phyloP scores from a whole-genome alignment of 2,888 invertebrate genomes.

The Cheilosia soror region DNA sequence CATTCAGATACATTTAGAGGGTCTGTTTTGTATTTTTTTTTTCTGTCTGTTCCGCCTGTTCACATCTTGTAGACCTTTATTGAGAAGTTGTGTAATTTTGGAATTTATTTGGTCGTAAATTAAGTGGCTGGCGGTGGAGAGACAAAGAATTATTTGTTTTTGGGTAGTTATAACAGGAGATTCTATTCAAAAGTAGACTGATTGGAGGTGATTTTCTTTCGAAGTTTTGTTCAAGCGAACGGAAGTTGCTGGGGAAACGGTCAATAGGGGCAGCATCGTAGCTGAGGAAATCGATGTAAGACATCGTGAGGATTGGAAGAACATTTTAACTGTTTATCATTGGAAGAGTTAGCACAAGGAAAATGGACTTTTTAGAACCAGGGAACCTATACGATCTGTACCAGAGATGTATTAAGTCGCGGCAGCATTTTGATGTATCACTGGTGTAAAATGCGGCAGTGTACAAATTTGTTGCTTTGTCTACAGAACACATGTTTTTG shows the following conservation, averaged over 20 bases:
- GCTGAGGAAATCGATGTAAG: not conserved
- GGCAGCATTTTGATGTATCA: too few relatives aligned
- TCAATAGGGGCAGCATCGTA: not conserved
- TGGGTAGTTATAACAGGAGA: slow-evolving; percentile 31
- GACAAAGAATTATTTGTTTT: slow-evolving; percentile 48
- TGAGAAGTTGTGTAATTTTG: slow-evolving; percentile 67
- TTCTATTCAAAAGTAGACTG: slow-evolving; percentile 42
- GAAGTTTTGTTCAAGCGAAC: not conserved
- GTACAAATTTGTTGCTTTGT: too few relatives aligned
- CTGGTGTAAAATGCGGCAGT: too few relatives aligned
- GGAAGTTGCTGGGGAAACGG: slow-evolving; percentile 32
- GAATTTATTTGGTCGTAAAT: slow-evolving; percentile 72
- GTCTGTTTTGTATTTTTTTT: slow-evolving; percentile 3
- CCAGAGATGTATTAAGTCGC: too few relatives aligned
- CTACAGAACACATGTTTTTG: too few relatives aligned
- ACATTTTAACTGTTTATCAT: not conserved
- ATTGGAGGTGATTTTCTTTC: slow-evolving; percentile 6
- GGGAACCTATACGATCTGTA: too few relatives aligned
- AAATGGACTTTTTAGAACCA: too few relatives aligned
- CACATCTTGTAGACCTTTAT: slow-evolving; percentile 48
- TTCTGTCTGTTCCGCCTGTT: not conserved
- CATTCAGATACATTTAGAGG: slow-evolving; percentile 32
- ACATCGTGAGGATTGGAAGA: not conserved
- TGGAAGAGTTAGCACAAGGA: not conserved
- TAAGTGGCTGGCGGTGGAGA: slow-evolving; percentile 36